Conservation (phyloP, 2,113 vertebrate genomes). For the Chionodraco myersi region DNA sequence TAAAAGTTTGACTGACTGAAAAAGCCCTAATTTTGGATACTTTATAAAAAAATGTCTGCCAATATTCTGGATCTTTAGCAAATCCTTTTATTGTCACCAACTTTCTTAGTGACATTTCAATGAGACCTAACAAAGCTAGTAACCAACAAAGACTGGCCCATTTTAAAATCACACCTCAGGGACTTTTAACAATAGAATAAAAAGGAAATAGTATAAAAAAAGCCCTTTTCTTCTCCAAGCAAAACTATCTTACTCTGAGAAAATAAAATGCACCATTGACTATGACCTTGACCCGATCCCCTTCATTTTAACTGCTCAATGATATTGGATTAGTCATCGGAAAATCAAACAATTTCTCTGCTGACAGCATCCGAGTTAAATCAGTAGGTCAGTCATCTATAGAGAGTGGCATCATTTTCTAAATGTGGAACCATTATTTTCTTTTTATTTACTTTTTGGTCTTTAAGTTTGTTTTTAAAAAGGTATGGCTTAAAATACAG, state of each 20-base stretch:
- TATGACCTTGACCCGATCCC: conserved; percentile 53
- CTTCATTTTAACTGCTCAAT: conserved; percentile 48
- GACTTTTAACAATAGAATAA: conserved; percentile 27
- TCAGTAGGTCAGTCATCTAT: conserved; percentile 5
- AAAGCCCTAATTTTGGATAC: conserved; percentile 20
- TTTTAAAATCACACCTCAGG: conserved; percentile 45
- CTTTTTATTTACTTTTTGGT: background rate
- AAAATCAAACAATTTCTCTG: conserved; percentile 46
- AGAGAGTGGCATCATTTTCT: background rate
- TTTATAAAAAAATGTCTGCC: conserved; percentile 41
- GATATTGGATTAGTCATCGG: conserved; percentile 49
- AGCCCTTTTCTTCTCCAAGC: conserved; percentile 24
- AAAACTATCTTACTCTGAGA: conserved; percentile 55
- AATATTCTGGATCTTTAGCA: conserved; percentile 54
- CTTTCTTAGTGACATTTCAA: conserved; percentile 52
- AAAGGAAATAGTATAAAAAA: background rate
- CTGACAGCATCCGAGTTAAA: conserved; percentile 53
- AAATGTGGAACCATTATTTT: conserved; percentile 1
- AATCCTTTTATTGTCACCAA: conserved; percentile 46
- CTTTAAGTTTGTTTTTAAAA: background rate
- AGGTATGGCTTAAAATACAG: background rate
- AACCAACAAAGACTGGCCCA: conserved; percentile 44
- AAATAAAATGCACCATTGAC: conserved; percentile 67
- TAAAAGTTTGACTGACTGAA: conserved; percentile 46
- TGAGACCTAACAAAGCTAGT: conserved; percentile 49